phyloP scores from a whole-genome alignment of 2,888 invertebrate genomes.

The Erebia aethiops region DNA sequence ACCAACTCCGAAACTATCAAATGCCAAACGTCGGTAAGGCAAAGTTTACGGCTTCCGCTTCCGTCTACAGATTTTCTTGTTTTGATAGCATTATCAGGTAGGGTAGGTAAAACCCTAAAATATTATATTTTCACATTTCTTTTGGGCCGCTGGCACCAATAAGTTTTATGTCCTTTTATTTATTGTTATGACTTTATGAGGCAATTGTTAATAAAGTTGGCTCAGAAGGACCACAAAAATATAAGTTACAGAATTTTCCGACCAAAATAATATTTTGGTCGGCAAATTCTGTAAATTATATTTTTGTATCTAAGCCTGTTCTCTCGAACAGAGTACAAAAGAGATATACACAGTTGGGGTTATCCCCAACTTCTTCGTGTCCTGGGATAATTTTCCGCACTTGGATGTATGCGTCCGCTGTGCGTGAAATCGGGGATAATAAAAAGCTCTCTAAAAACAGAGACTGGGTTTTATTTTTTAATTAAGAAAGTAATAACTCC shows the following conservation, averaged over 20 bases:
- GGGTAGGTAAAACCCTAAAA: conserved; percentile 37
- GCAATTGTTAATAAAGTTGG: conserved; percentile 8
- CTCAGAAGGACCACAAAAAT: conserved; percentile 12
- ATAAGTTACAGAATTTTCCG: neutral
- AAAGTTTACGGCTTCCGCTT: conserved; percentile 56
- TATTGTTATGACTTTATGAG: conserved; percentile 31
- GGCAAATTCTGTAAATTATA: too few species aligned
- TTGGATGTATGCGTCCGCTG: too few species aligned
- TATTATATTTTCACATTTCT: conserved; percentile 43
- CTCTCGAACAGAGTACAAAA: too few species aligned
- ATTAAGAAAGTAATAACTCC: too few species aligned
- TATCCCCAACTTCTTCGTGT: too few species aligned
- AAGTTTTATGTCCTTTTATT: conserved; percentile 37
- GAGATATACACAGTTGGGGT: too few species aligned
- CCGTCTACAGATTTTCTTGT: conserved; percentile 50
- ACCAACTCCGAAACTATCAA: conserved; percentile 22
- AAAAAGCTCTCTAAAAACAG: too few species aligned
- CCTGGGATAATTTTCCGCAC: too few species aligned
- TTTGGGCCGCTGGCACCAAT: conserved; percentile 31
- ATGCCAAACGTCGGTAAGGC: conserved; percentile 45
- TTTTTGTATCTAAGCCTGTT: too few species aligned
- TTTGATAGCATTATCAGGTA: conserved; percentile 46
- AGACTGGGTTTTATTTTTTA: too few species aligned
- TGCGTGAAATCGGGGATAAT: too few species aligned
- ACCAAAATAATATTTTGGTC: neutral